Conservation (phyloP, 2,113 vertebrate genomes). For the Eretmochelys imbricata region DNA sequence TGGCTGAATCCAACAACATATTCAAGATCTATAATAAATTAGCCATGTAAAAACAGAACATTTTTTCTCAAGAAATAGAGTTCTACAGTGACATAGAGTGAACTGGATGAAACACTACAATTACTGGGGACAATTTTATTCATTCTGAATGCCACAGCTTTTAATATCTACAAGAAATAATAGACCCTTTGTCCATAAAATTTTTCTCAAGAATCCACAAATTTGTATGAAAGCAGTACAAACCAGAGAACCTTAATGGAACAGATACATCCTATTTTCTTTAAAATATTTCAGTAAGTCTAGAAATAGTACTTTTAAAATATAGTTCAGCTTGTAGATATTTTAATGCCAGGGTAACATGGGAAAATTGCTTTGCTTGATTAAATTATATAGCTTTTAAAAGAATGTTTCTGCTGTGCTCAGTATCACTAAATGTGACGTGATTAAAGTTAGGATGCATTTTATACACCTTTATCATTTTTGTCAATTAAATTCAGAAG, state of each 20-base stretch:
- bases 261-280: neutral
- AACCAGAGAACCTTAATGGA: slow-evolving; percentile 32
- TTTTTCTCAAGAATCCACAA: slow-evolving; percentile 23
- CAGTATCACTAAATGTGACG: slow-evolving; percentile 25
- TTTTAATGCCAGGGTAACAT: slow-evolving; percentile 11
- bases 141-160: neutral
- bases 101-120: neutral
- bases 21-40: neutral
- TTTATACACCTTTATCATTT: slow-evolving; percentile 8
- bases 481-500: slow-evolving; percentile 35
- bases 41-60: neutral
- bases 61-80: neutral
- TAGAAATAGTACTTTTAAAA: slow-evolving; percentile 43
- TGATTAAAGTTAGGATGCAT: slow-evolving; percentile 22
- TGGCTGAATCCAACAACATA: neutral
- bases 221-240: slow-evolving; percentile 34
- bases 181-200: neutral
- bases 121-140: slow-evolving; percentile 13
- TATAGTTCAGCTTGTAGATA: neutral
- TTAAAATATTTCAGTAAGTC: slow-evolving; percentile 38
- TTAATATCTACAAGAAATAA: slow-evolving; percentile 15
- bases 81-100: neutral
- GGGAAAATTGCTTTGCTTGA: slow-evolving; percentile 47
- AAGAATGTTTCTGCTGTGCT: slow-evolving; percentile 39
- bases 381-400: slow-evolving; percentile 44